Evolutionary conservation across 2,888 invertebrate genomes (phyloP).

Genomic region (Agrochola lychnidis): DNA sequence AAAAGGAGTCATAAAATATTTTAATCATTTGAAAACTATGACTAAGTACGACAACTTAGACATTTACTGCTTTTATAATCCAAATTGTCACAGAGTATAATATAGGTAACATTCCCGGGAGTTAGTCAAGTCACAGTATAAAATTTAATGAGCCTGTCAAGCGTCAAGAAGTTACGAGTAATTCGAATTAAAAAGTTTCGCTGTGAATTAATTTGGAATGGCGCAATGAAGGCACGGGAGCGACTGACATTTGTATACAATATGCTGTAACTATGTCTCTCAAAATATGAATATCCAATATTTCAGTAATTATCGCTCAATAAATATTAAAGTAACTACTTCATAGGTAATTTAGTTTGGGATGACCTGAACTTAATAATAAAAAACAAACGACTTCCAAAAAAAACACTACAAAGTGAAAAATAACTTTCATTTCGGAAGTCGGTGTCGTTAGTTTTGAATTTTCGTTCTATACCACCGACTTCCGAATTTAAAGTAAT

Average conservation of each 20-base stretch:
- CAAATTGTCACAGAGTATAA: slow-evolving; percentile 42
- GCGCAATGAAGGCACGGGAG: slow-evolving; percentile 34
- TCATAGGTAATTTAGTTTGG: neutral
- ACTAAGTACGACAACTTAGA: neutral
- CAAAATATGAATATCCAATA: neutral
- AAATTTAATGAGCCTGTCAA: slow-evolving; percentile 64
- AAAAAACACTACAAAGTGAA: too few species aligned
- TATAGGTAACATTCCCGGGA: slow-evolving; percentile 46
- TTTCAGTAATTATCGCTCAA: neutral
- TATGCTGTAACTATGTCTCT: neutral
- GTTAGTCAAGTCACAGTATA: slow-evolving; percentile 50
- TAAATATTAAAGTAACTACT: neutral
- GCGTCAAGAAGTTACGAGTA: slow-evolving; percentile 64
- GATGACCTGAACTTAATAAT: neutral
- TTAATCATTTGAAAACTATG: neutral
- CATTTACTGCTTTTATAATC: slow-evolving; percentile 35
- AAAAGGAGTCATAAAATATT: neutral
- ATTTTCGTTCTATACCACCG: too few species aligned
- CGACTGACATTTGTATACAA: slow-evolving; percentile 26
- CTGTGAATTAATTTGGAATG: slow-evolving; percentile 55
- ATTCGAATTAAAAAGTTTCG: slow-evolving; percentile 64
- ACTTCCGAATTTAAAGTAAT: too few species aligned
- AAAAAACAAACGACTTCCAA: too few species aligned
- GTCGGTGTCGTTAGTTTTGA: too few species aligned
- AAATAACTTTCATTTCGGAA: too few species aligned